These are phyloP conservation scores for Stigmatopora nigra DNA, from an alignment of 2,113 vertebrate genomes.

Conservation along the genomic window DNA sequence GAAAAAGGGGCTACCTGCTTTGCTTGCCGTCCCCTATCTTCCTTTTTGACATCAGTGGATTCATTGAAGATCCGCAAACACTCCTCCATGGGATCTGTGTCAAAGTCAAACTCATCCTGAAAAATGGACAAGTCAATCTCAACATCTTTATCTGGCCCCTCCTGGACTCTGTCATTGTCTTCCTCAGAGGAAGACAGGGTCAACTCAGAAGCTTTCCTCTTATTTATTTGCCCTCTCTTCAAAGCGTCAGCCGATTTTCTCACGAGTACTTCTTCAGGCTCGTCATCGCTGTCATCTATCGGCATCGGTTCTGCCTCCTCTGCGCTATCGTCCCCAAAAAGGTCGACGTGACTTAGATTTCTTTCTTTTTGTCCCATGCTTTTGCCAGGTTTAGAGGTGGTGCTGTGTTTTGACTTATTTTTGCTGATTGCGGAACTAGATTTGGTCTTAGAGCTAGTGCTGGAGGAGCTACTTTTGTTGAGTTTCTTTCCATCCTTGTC, in stretches of 20 bases:
- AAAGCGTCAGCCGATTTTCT: constrained; percentile 61
- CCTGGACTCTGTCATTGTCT: constrained; percentile 29
- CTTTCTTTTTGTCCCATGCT: constrained; percentile 54
- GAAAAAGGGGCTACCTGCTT: constrained; percentile 75
- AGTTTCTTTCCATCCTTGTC: constrained; percentile 55
- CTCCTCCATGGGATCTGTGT: constrained; percentile 93
- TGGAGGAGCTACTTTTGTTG: constrained; percentile 35
- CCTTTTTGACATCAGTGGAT: constrained; percentile 85
- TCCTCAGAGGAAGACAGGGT: constrained; percentile 60
- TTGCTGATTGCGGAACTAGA: constrained; percentile 30
- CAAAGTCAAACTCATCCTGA: constrained; percentile 85
- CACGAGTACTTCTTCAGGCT: constrained; percentile 56
- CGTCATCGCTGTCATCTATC: constrained; percentile 16
- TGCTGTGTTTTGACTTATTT: constrained; percentile 42
- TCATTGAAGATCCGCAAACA: constrained; percentile 95
- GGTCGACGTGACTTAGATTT: constrained; percentile 83
- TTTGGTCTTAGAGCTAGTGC: constrained; percentile 45
- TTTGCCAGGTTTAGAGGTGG: constrained; percentile 29
- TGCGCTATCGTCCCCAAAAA: constrained; percentile 92
- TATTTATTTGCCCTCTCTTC: constrained; percentile 53
- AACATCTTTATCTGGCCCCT: constrained; percentile 36
- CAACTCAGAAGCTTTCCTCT: constrained; percentile 49
- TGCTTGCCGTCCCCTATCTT: constrained; percentile 87
- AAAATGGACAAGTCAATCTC: constrained; percentile 72
- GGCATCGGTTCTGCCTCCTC: constrained; percentile 69